Conservation (phyloP, 2,888 invertebrate genomes). For the Conchocele bisecta region DNA sequence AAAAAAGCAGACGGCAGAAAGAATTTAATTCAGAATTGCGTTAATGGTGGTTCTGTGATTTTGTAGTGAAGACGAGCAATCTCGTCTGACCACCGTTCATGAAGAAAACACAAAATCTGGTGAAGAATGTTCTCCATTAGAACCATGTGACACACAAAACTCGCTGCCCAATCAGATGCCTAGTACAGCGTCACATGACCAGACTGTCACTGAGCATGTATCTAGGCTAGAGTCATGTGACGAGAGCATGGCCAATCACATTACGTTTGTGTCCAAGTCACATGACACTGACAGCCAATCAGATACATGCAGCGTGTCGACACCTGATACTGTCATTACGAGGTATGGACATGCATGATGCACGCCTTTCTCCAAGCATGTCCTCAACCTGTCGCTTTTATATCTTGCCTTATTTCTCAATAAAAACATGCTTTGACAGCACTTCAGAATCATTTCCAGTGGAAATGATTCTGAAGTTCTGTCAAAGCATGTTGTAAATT, state of each 20-base stretch:
- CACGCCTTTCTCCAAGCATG: too few relatives aligned
- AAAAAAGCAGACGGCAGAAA: neutral
- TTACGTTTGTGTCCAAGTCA: slow-evolving; percentile 47
- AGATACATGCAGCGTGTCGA: slow-evolving; percentile 66
- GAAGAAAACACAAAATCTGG: neutral
- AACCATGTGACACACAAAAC: too few relatives aligned
- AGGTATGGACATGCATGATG: too few relatives aligned
- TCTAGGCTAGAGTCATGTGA: slow-evolving; percentile 25
- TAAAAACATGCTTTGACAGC: too few relatives aligned
- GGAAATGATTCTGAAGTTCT: too few relatives aligned
- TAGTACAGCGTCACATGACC: neutral
- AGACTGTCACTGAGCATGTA: slow-evolving; percentile 5
- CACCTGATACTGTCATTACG: slow-evolving; percentile 71
- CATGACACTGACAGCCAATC: slow-evolving; percentile 59
- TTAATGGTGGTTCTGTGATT: slow-evolving; percentile 16
- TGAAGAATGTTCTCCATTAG: neutral
- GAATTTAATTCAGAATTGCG: neutral
- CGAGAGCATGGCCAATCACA: slow-evolving; percentile 22
- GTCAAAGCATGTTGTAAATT: too few relatives aligned
- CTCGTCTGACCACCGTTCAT: too few relatives aligned
- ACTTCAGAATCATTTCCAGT: too few relatives aligned
- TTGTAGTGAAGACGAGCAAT: too few relatives aligned
- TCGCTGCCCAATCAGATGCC: neutral
- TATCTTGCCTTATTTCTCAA: too few relatives aligned
- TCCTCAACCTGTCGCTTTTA: too few relatives aligned